Conservation (phyloP, 1,140 invertebrate genomes). For the Druon quercuslanigerum region DNA sequence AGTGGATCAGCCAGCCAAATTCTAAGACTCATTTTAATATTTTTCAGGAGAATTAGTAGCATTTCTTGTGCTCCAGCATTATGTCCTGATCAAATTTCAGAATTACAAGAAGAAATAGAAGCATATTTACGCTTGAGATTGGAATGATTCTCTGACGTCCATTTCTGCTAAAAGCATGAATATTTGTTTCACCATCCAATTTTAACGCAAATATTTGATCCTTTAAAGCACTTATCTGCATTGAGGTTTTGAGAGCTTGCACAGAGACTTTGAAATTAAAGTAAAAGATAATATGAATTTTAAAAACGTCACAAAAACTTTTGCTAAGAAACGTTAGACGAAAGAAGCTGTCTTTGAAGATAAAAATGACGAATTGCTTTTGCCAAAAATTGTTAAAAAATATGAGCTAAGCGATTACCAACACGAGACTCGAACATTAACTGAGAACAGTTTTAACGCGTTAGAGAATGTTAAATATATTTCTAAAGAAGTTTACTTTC, state of each 20-base stretch:
- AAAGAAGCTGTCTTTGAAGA: too few species aligned
- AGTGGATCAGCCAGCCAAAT: conserved; percentile 33
- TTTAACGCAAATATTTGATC: conserved; percentile 39
- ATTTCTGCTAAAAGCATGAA: conserved; percentile 40
- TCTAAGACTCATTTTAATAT: conserved; percentile 38
- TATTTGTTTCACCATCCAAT: conserved; percentile 41
- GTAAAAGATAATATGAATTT: conserved; percentile 36
- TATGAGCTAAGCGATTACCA: not conserved
- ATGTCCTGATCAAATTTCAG: conserved; percentile 41
- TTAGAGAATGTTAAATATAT: too few species aligned
- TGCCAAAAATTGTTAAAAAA: too few species aligned
- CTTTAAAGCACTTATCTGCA: conserved; percentile 42
- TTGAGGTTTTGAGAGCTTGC: conserved; percentile 41
- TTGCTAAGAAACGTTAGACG: too few species aligned
- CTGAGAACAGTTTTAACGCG: too few species aligned
- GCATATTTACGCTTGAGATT: conserved; percentile 42
- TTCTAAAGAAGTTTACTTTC: too few species aligned
- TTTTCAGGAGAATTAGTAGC: conserved; percentile 42
- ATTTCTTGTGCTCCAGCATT: conserved; percentile 39
- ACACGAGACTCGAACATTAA: too few species aligned
- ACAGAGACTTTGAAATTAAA: conserved; percentile 39
- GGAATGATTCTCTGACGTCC: conserved; percentile 33
- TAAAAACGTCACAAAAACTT: too few species aligned
- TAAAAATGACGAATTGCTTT: too few species aligned
- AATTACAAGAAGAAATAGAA: conserved; percentile 36